Base-by-base conservation (phyloP, 2,797 vertebrate species). In the Lophius americanus region DNA sequence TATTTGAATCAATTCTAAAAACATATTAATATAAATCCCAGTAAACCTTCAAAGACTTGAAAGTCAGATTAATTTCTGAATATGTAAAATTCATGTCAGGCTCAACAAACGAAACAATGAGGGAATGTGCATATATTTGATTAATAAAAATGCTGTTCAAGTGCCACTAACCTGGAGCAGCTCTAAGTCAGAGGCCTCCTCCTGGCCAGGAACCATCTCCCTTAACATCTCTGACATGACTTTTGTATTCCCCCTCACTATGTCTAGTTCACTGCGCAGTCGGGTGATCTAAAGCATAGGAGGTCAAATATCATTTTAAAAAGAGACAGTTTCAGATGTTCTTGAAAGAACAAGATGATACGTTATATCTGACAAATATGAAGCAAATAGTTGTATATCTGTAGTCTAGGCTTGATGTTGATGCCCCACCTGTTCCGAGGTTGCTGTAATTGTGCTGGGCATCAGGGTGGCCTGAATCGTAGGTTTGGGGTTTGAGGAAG, bases 141-240 rank as follows among this genome's bases (percentile, higher is more conserved):
- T 55, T 12, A 46, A 53, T 36, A 14, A 38, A 35, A 10, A 36
- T n/a, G 7, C 49, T 47, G 7, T 39, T 55, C 0, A 39, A 57
- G 35, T 3, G 38, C 9, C 5, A 71, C 77, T 73, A 37, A 96
- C 97, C 95, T 98, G 96, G 1, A 98, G 94, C 14, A 99, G 91
- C 54, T 99, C 98, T 0, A 98, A 93, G 70, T 99, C 98, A 1
- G 98, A 98, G 0, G 94, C 89, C 6, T 96, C 96, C 68, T 99
- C 98, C 87, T 99, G 96, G 7, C 98, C 95, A 0, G 98, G 98
- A 13, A 97, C 95, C 94, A 98, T 96, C 92, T 99, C 98, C 0
- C 96, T 98, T 44, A 99, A 90, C 98, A 99, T 99, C 93, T 99
- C 98, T 2, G 98, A 99, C 97, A 99, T 98, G 76, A 99, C 98